Conservation (phyloP, 2,797 vertebrate genomes). For the Sylvia borin region DNA sequence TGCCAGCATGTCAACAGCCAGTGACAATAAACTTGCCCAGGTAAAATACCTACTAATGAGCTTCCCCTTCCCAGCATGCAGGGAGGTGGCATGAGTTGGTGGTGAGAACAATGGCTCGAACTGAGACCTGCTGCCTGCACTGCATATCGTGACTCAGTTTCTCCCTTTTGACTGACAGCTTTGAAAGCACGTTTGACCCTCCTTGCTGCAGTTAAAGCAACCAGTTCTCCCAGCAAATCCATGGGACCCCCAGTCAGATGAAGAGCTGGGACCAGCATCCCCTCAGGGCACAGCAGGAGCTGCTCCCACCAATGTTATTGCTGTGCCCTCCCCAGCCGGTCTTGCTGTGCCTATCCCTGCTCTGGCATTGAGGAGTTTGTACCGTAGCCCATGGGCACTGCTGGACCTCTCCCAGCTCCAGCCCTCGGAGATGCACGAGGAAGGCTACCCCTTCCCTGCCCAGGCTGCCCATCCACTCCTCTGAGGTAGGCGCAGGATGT, state of each 20-base stretch:
- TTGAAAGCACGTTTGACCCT: background rate
- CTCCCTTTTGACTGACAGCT: fast-evolving
- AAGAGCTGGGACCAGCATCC: background rate
- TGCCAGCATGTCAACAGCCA: fast-evolving
- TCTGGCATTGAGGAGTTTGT: background rate
- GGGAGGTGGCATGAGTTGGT: background rate
- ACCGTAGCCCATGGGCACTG: background rate
- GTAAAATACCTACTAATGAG: background rate
- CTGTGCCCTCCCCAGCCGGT: background rate
- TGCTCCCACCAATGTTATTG: fast-evolving
- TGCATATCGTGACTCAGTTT: background rate
- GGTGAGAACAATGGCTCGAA: background rate
- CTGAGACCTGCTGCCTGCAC: fast-evolving
- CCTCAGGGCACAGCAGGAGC: background rate
- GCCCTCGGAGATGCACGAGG: background rate
- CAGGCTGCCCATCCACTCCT: background rate
- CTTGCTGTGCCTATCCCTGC: background rate
- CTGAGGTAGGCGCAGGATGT: background rate
- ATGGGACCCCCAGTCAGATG: background rate
- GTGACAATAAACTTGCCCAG: background rate
- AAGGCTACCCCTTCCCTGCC: background rate
- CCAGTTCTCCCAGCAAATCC: background rate
- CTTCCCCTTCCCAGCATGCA: fast-evolving
- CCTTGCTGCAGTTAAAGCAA: background rate
- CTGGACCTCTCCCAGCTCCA: background rate